Conservation (phyloP, 2,797 vertebrate genomes). For the Morus bassanus region DNA sequence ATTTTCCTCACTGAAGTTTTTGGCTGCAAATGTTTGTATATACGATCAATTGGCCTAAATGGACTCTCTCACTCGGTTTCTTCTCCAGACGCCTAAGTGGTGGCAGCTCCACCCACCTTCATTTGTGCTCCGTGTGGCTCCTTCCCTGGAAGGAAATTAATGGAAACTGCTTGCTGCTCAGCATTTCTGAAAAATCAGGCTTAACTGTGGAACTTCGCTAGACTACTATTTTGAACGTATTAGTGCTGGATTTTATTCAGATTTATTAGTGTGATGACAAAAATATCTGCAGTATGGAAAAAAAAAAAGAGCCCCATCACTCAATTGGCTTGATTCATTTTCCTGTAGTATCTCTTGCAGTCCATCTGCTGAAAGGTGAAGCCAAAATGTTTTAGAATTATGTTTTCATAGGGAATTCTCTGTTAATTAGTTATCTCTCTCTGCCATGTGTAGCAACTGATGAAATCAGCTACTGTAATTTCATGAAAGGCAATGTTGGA, state of each 20-base stretch:
- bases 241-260: slow-evolving; percentile 8
- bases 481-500: slow-evolving; percentile 47
- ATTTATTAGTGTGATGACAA: slow-evolving; percentile 21
- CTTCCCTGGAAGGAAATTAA: slow-evolving; percentile 30
- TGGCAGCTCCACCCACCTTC: slow-evolving; percentile 28
- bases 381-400: slow-evolving; percentile 72
- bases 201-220: background rate
- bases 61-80: background rate
- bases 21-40: background rate
- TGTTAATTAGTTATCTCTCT: slow-evolving; percentile 67
- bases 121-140: background rate
- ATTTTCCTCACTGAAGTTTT: slow-evolving; percentile 17
- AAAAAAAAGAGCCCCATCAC: background rate
- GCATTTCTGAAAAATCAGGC: background rate
- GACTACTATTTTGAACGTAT: background rate
- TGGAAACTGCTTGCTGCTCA: background rate
- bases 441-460: slow-evolving; percentile 64
- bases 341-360: slow-evolving; percentile 46
- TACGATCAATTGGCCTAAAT: slow-evolving; percentile 7
- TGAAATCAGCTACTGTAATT: slow-evolving; percentile 58
- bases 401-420: slow-evolving; percentile 71
- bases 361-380: slow-evolving; percentile 69
- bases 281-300: background rate
- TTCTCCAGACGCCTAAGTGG: slow-evolving; percentile 19
- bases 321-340: slow-evolving; percentile 47